phyloP scores from a whole-genome alignment of 2,888 invertebrate genomes.

The Trilocha varians region DNA sequence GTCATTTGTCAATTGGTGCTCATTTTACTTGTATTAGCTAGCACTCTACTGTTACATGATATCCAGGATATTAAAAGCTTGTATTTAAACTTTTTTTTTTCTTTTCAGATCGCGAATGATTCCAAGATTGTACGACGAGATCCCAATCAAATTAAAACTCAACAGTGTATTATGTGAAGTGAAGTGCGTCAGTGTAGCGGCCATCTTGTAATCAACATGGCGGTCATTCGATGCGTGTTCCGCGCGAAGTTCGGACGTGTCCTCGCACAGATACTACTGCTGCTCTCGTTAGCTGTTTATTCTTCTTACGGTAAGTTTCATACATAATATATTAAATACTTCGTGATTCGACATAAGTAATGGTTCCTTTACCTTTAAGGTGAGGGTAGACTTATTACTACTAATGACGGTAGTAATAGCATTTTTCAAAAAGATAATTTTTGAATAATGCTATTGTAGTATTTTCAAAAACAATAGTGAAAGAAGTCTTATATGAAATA shows the following conservation, averaged over 20 bases:
- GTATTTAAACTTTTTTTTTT: conserved; percentile 8
- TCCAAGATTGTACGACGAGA: conserved; percentile 26
- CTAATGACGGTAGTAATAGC: too few species aligned
- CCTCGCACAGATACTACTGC: conserved; percentile 35
- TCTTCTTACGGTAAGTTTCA: conserved; percentile 56
- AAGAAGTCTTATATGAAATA: too few species aligned
- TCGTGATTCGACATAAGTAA: too few species aligned
- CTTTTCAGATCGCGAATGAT: conserved; percentile 55
- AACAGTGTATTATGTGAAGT: conserved; percentile 55
- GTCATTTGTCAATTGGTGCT: too few species aligned
- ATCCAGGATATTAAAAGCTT: not conserved
- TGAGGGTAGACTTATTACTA: too few species aligned
- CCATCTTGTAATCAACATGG: conserved; percentile 43
- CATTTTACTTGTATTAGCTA: too few species aligned
- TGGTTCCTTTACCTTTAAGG: too few species aligned
- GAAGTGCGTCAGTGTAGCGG: conserved; percentile 34
- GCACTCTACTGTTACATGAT: not conserved
- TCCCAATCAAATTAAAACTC: conserved; percentile 25
- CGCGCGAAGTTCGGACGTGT: conserved; percentile 34
- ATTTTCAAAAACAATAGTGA: too few species aligned
- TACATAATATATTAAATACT: not conserved
- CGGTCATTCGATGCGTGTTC: conserved; percentile 39
- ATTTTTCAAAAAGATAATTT: too few species aligned
- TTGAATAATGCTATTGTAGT: too few species aligned
- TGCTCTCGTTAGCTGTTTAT: conserved; percentile 50